phyloP scores from a whole-genome alignment of 2,888 invertebrate species.

The Drosophila greeni region DNA sequence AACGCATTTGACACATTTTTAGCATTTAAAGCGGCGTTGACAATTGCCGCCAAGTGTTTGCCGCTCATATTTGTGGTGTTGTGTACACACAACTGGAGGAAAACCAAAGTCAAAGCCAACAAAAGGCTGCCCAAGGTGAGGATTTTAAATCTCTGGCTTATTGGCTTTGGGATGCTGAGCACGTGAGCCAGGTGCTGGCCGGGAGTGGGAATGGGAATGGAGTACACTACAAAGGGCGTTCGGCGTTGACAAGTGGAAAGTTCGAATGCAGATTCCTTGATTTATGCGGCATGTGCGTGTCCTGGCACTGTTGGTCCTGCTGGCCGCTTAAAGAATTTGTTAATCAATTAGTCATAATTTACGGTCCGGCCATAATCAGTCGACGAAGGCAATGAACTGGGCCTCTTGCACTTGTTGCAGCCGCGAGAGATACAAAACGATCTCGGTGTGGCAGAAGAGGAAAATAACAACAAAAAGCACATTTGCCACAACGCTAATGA shows the following conservation, averaged over 20 bases:
- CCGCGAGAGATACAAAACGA: conserved; percentile 20
- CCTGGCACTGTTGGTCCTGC: conserved; percentile 29
- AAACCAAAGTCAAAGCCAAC: conserved; percentile 37
- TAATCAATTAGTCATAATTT: conserved; percentile 74
- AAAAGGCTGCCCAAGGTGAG: conserved; percentile 44
- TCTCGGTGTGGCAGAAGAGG: conserved; percentile 57
- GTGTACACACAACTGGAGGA: conserved; percentile 49
- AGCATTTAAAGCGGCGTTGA: conserved; percentile 71
- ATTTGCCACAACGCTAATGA: conserved; percentile 75
- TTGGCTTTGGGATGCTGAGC: conserved; percentile 65
- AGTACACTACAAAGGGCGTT: conserved; percentile 52
- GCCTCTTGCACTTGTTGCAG: conserved; percentile 68
- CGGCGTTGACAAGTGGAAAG: conserved; percentile 45
- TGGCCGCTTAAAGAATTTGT: conserved; percentile 56
- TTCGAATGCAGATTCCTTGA: conserved; percentile 44
- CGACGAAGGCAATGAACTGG: conserved; percentile 63
- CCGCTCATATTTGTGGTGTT: conserved; percentile 57
- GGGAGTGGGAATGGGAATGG: conserved; percentile 16
- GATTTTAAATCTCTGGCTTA: conserved; percentile 32
- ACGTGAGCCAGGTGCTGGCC: conserved; percentile 53
- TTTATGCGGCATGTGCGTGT: conserved; percentile 64
- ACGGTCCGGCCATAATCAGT: conserved; percentile 62
- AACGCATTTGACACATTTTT: conserved; percentile 70
- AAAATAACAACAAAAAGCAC: conserved; percentile 58
- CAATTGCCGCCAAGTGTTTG: conserved; percentile 71